These are phyloP conservation scores for Chirona hameri DNA, from an alignment of 2,888 invertebrate species.

Conservation along the genomic window DNA sequence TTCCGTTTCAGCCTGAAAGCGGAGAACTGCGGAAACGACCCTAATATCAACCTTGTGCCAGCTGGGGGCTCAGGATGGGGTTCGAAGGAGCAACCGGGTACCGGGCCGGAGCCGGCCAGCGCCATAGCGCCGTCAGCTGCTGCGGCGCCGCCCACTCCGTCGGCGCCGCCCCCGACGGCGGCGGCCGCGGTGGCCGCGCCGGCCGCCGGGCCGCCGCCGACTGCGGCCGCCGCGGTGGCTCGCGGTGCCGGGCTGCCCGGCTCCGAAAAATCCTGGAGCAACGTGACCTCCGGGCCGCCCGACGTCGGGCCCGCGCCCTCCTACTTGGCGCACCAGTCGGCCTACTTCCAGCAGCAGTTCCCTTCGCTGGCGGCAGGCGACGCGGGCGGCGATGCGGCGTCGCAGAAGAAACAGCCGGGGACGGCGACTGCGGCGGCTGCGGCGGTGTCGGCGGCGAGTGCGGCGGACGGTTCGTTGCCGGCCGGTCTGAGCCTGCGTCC, in stretches of 20 bases:
- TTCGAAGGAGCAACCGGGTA: constrained; percentile 39
- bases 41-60: constrained; percentile 72
- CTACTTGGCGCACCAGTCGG: constrained; percentile 23
- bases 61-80: constrained; percentile 78
- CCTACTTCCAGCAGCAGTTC: constrained; percentile 29
- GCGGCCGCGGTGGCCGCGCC: neutral
- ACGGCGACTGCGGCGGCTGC: neutral
- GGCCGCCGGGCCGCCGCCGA: neutral
- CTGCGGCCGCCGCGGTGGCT: constrained; percentile 4
- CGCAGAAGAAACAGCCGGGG: constrained; percentile 2
- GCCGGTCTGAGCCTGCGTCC: constrained; percentile 40
- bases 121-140: constrained; percentile 49
- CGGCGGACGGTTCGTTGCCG: constrained; percentile 22
- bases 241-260: neutral
- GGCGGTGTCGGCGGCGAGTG: neutral
- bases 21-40: constrained; percentile 77
- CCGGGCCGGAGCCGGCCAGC: neutral
- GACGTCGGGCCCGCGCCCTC: constrained; percentile 26
- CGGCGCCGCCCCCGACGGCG: neutral
- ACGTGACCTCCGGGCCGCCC: neutral
- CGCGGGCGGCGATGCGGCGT: neutral
- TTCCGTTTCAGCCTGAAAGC: constrained; percentile 79
- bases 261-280: constrained; percentile 27
- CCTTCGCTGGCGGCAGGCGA: constrained; percentile 8
- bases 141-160: constrained; percentile 44